Percentiles rank a stretch among this genome's conserved stretches.
phyloP scores from a whole-genome alignment of 2,113 vertebrate genomes.

The Smithornis capensis region DNA sequence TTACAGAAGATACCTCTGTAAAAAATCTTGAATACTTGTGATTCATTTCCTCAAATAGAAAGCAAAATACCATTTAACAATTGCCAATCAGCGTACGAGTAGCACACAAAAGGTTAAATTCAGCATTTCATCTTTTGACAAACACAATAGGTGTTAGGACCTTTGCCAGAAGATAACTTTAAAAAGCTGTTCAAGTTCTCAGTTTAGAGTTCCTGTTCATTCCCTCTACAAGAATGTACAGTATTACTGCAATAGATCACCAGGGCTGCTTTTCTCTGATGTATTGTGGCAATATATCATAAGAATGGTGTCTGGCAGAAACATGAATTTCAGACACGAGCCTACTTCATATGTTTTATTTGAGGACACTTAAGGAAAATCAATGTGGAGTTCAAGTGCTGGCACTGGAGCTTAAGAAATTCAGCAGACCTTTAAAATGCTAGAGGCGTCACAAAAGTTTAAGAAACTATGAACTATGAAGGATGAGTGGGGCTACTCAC shows the following conservation, averaged over 20 bases:
- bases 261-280: conserved; percentile 34
- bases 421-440: background rate
- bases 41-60: background rate
- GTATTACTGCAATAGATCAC: conserved; percentile 48
- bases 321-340: conserved; percentile 52
- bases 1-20: background rate
- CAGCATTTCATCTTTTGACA: background rate
- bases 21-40: background rate
- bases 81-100: background rate
- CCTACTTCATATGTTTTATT: conserved; percentile 60
- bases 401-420: conserved; percentile 14
- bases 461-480: background rate
- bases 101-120: background rate
- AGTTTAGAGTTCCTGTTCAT: conserved; percentile 26
- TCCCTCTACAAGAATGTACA: conserved; percentile 9
- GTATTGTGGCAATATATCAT: conserved; percentile 66
- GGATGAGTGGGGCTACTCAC: background rate
- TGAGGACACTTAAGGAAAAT: conserved; percentile 64
- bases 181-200: conserved; percentile 42
- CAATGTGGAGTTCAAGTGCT: conserved; percentile 40
- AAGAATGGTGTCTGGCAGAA: conserved; percentile 46
- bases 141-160: background rate
- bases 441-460: background rate
- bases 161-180: conserved; percentile 2
- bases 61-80: background rate